Evolutionary conservation across 1,140 invertebrate species (phyloP).

Genomic region (Coboldia fuscipes): DNA sequence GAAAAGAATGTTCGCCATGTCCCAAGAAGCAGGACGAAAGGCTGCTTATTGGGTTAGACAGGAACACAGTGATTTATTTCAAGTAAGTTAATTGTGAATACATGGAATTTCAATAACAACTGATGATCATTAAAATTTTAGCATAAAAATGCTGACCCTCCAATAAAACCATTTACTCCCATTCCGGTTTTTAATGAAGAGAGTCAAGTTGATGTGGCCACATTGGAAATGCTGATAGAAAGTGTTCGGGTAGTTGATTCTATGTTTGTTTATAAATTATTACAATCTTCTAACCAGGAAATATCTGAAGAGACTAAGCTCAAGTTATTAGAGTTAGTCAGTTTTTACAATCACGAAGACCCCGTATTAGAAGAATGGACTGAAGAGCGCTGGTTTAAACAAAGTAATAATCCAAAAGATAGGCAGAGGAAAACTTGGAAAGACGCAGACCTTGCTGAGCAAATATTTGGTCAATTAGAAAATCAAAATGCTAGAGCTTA

Average conservation of each 20-base stretch:
- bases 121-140: constrained; percentile 3
- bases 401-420: constrained; percentile 24
- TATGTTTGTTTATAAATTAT: constrained; percentile 44
- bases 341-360: constrained; percentile 57
- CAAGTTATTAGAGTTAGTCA: constrained; percentile 56
- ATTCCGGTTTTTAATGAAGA: constrained; percentile 43
- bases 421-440: constrained; percentile 46
- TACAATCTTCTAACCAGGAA: constrained; percentile 33
- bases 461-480: constrained; percentile 37
- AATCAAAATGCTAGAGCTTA: constrained; percentile 37
- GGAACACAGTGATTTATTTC: constrained; percentile 53
- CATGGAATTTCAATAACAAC: constrained; percentile 2
- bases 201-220: constrained; percentile 29
- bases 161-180: constrained; percentile 46
- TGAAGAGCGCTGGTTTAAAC: constrained; percentile 57
- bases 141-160: constrained; percentile 29
- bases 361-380: constrained; percentile 37
- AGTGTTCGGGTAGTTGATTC: constrained; percentile 42
- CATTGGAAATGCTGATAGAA: constrained; percentile 38
- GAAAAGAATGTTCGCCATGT: constrained; percentile 52
- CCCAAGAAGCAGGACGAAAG: constrained; percentile 68
- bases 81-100: constrained; percentile 11
- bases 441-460: constrained; percentile 40
- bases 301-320: constrained; percentile 39
- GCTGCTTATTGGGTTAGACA: constrained; percentile 66